Evolutionary conservation across 2,113 vertebrate species (phyloP).

Genomic region (Archocentrus centrarchus): DNA sequence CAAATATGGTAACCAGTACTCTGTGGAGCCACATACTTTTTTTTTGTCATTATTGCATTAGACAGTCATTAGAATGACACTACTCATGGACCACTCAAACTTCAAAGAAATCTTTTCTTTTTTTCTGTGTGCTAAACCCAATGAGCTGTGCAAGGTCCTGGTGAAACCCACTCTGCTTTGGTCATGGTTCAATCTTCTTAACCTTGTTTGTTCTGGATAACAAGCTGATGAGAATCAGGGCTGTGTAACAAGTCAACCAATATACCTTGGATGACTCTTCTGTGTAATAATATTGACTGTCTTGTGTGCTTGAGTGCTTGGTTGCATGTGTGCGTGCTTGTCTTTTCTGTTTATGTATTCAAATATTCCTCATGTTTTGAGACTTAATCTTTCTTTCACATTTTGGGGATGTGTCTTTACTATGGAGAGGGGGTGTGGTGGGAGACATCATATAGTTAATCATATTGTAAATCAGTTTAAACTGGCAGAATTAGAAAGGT

Average conservation of each 20-base stretch:
- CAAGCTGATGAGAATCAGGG: conserved; percentile 45
- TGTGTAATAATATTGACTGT: conserved; percentile 48
- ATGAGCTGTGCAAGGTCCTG: conserved; percentile 3
- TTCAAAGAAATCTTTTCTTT: neutral
- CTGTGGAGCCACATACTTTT: neutral
- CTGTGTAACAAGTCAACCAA: conserved; percentile 34
- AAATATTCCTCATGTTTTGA: neutral
- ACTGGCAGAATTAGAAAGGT: neutral
- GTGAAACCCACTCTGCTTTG: conserved; percentile 19
- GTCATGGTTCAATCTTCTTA: conserved; percentile 29
- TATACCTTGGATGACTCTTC: conserved; percentile 43
- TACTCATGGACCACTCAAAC: neutral
- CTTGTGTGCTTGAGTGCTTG: conserved; percentile 20
- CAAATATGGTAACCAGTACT: neutral
- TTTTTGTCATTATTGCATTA: neutral
- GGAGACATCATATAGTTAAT: neutral
- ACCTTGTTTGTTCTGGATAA: conserved; percentile 46
- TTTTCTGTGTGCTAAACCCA: conserved; percentile 6
- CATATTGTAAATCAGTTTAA: neutral
- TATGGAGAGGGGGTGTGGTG: neutral
- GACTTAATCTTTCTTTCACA: neutral
- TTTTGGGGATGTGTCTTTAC: neutral
- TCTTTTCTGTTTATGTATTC: neutral
- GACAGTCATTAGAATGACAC: neutral
- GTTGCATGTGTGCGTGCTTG: conserved; percentile 12